A percentile compares a stretch with the other conserved stretches of the same genome.
Evolutionary conservation across 2,113 vertebrate species (phyloP).

Genomic region (Xyliphius kryptos): DNA sequence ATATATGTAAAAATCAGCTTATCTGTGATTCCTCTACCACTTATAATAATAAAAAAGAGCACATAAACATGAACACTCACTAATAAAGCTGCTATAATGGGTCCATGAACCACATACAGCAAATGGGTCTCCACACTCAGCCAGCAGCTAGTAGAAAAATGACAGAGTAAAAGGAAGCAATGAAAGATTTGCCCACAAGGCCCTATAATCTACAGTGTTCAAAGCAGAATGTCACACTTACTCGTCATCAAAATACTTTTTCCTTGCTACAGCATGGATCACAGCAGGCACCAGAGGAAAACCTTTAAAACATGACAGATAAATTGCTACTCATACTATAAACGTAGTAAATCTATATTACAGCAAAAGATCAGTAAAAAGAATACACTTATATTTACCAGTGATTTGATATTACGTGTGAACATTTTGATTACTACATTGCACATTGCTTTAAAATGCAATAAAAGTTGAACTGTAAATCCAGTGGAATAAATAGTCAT

Average conservation of each 20-base stretch:
- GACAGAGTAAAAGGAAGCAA: constrained; percentile 28
- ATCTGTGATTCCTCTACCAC: no score
- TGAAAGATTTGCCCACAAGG: constrained; percentile 16
- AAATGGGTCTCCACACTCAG: constrained; percentile 92
- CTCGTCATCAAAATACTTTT: constrained; percentile 93
- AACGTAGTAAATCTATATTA: background rate
- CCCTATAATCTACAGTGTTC: no score
- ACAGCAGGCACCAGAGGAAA: constrained; percentile 88
- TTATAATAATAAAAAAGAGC: no score
- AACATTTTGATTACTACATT: no score
- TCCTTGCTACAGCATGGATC: constrained; percentile 85
- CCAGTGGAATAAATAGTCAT: no score
- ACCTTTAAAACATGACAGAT: constrained; percentile 56
- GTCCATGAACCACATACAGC: constrained; percentile 92
- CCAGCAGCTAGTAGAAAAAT: constrained; percentile 83
- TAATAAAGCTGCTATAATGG: constrained; percentile 87
- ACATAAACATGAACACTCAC: constrained; percentile 63
- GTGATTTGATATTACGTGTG: no score
- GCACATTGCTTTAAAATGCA: no score
- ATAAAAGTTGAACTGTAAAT: no score
- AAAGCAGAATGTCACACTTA: constrained; percentile 62
- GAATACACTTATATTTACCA: background rate
- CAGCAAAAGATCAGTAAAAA: background rate
- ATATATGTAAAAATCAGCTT: no score
- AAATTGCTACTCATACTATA: background rate